These are phyloP conservation scores for Pseudomyrmex flavicornis DNA, from an alignment of 1,140 invertebrate genomes.

Conservation along the genomic window DNA sequence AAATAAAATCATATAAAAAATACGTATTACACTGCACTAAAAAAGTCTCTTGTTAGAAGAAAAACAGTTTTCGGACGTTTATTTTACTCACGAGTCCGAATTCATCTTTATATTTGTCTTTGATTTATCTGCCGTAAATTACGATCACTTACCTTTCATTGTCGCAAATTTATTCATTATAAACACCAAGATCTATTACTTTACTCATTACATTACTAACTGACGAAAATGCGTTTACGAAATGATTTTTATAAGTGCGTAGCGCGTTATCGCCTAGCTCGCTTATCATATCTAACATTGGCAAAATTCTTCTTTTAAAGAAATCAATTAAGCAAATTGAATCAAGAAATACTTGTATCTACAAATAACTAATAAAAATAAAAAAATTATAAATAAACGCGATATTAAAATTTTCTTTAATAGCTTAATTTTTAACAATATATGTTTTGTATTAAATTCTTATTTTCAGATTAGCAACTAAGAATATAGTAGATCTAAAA, in stretches of 20 bases:
- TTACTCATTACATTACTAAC: slow-evolving; percentile 34
- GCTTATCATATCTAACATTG: slow-evolving; percentile 48
- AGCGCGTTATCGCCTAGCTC: slow-evolving; percentile 19
- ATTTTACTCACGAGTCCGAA: too few relatives aligned
- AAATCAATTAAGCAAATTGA: slow-evolving; percentile 12
- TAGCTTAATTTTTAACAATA: background rate
- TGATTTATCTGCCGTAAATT: slow-evolving; percentile 3
- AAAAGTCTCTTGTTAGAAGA: background rate
- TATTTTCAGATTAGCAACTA: too few relatives aligned
- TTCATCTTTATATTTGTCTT: background rate
- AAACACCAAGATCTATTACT: slow-evolving; percentile 13
- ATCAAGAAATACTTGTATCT: slow-evolving; percentile 8
- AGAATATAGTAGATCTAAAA: too few relatives aligned
- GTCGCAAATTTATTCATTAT: background rate
- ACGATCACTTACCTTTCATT: slow-evolving; percentile 39
- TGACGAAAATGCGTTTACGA: slow-evolving; percentile 3
- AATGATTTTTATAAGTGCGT: slow-evolving; percentile 50
- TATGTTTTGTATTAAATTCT: background rate
- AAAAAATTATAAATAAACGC: background rate
- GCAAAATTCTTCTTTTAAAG: slow-evolving; percentile 25
- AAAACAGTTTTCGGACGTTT: too few relatives aligned
- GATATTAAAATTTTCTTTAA: too few relatives aligned
- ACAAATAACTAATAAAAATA: background rate
- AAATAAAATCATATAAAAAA: background rate
- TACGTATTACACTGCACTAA: background rate